Evolutionary conservation across 2,113 vertebrate species (phyloP).

Genomic region (Pseudorhombus dupliciocellatus): DNA sequence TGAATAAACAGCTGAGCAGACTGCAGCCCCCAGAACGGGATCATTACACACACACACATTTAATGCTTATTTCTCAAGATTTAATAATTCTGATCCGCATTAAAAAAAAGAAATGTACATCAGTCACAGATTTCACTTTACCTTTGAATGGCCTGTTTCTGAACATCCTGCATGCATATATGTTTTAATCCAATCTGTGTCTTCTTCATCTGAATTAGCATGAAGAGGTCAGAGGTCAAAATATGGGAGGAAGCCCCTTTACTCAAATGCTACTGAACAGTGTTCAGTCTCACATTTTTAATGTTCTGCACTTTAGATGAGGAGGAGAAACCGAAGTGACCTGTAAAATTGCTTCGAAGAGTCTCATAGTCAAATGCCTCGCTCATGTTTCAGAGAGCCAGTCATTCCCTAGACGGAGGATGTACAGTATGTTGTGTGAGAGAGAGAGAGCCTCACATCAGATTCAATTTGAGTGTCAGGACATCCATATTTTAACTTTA

Average conservation of each 20-base stretch:
- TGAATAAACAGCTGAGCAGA: background rate
- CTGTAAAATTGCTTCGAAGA: no score
- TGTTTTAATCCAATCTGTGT: background rate
- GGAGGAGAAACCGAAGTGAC: no score
- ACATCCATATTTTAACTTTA: no score
- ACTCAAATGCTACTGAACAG: slow-evolving; percentile 22
- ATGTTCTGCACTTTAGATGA: background rate
- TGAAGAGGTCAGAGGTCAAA: slow-evolving; percentile 18
- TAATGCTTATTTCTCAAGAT: slow-evolving; percentile 7
- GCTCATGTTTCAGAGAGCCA: no score
- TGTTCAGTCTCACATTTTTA: no score
- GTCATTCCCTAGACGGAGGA: background rate
- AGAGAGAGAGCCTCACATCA: slow-evolving; percentile 7
- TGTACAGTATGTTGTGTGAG: no score
- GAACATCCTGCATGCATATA: slow-evolving; percentile 15
- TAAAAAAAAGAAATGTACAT: background rate
- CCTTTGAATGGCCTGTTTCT: background rate
- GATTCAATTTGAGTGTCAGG: background rate
- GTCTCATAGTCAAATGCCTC: no score
- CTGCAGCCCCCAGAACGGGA: background rate
- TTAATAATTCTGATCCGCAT: slow-evolving; percentile 20
- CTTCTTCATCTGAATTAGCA: slow-evolving; percentile 51
- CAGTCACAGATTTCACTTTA: no score
- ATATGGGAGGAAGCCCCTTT: slow-evolving; percentile 16
- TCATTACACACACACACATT: background rate